These are phyloP conservation scores for Drosophila sturtevanti DNA, from an alignment of 1,140 invertebrate genomes.

Conservation along the genomic window DNA sequence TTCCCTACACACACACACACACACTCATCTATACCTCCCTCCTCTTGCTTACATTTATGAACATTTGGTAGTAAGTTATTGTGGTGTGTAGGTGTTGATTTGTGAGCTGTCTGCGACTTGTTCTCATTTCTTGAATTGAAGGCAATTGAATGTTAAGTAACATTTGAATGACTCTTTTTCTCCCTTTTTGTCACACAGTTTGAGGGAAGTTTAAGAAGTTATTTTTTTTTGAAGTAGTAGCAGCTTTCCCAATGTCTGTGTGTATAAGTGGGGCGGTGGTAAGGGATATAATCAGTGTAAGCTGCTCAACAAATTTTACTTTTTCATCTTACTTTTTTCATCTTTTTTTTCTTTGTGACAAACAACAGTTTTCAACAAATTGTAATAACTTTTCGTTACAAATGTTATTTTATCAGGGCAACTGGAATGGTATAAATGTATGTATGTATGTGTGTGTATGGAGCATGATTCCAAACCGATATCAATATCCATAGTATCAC, in stretches of 20 bases:
- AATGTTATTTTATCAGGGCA: not conserved
- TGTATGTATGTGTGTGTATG: not conserved
- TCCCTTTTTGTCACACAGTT: not conserved
- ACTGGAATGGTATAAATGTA: too few species aligned
- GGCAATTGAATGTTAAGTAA: conserved; percentile 72
- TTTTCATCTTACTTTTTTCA: not conserved
- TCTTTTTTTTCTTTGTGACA: not conserved
- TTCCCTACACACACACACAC: too few species aligned
- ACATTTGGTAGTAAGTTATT: conserved; percentile 15
- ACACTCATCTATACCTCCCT: too few species aligned
- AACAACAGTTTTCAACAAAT: not conserved
- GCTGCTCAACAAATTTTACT: conserved; percentile 36
- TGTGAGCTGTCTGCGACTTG: conserved; percentile 60
- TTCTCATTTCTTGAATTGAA: conserved; percentile 44
- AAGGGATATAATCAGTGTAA: conserved; percentile 61
- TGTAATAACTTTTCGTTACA: not conserved
- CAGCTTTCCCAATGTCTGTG: too few species aligned
- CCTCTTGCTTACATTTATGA: not conserved
- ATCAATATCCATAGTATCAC: conserved; percentile 9
- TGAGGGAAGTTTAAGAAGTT: not conserved
- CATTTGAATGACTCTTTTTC: conserved; percentile 52
- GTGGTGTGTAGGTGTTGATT: conserved; percentile 72
- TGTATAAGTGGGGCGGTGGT: too few species aligned
- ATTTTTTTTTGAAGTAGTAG: not conserved
- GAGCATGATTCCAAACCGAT: not conserved